These are phyloP conservation scores for Calliopum simillimum DNA, from an alignment of 2,888 invertebrate genomes.

Conservation along the genomic window DNA sequence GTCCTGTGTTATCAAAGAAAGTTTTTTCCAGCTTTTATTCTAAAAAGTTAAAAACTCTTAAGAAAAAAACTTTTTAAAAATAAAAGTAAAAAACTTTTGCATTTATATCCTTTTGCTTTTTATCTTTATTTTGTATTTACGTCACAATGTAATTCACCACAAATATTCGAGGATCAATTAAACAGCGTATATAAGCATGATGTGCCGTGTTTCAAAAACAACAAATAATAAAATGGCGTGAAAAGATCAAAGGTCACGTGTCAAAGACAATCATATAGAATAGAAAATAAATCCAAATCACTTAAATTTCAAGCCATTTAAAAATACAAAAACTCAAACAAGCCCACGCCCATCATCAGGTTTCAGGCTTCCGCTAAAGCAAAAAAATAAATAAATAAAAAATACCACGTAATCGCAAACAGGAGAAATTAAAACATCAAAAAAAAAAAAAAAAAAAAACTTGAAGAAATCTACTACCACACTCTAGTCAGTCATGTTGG, in stretches of 20 bases:
- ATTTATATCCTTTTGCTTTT: no score
- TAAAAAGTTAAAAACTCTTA: no score
- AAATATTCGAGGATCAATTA: no score
- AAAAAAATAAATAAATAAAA: background rate
- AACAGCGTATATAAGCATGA: no score
- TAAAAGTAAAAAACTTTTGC: no score
- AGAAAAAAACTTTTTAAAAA: no score
- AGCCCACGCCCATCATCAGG: background rate
- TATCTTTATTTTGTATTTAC: no score
- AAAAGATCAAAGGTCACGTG: constrained; percentile 43
- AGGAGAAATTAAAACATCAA: background rate
- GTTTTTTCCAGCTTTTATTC: no score
- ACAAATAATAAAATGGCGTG: constrained; percentile 25
- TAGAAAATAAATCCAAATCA: background rate
- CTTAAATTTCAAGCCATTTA: constrained; percentile 17
- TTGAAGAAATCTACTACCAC: background rate
- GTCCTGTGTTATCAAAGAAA: no score
- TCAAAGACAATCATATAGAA: background rate
- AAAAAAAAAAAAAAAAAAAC: constrained; percentile 13
- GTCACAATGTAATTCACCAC: no score
- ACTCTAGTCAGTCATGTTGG: background rate
- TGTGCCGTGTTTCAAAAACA: constrained; percentile 7
- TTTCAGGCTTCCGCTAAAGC: no score
- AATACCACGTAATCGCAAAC: background rate
- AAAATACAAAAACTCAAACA: constrained; percentile 7